These are phyloP conservation scores for Trididemnum miniatum DNA, from an alignment of 23 tunicate species.

Conservation along the genomic window DNA sequence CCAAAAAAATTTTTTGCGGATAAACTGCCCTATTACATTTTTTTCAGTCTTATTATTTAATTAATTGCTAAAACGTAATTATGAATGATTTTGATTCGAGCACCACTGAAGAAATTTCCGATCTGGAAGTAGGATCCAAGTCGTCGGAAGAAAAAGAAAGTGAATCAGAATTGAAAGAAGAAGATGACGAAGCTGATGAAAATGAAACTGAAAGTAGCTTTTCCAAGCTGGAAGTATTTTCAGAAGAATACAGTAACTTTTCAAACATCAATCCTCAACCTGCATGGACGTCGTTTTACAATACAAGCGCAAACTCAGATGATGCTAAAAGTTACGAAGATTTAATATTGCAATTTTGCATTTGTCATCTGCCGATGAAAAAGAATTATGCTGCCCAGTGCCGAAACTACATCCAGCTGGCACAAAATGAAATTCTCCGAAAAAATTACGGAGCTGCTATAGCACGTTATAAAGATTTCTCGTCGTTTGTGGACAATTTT, in stretches of 20 bases:
- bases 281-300: not conserved
- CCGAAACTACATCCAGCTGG: slow-evolving; percentile 12
- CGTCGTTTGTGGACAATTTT: slow-evolving; percentile 30
- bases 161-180: not conserved
- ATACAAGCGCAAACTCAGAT: not conserved
- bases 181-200: not conserved
- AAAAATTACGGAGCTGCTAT: slow-evolving; percentile 8
- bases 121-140: too few species aligned
- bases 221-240: not conserved
- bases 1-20: too few species aligned
- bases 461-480: slow-evolving; percentile 15
- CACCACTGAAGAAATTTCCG: too few species aligned
- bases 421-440: not conserved
- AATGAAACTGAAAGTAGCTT: not conserved
- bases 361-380: slow-evolving; percentile 4
- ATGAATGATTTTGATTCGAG: too few species aligned
- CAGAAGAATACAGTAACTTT: not conserved
- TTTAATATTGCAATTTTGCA: slow-evolving; percentile 9
- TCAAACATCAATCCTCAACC: not conserved
- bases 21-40: too few species aligned
- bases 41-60: too few species aligned
- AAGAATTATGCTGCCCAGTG: slow-evolving; percentile 3
- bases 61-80: too few species aligned
- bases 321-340: not conserved
- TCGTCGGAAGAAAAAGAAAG: too few species aligned